Evolutionary conservation across 2,888 invertebrate species (phyloP), one percentile per base, ranked within the genome.

Genomic region (Clusia tigrina): DNA sequence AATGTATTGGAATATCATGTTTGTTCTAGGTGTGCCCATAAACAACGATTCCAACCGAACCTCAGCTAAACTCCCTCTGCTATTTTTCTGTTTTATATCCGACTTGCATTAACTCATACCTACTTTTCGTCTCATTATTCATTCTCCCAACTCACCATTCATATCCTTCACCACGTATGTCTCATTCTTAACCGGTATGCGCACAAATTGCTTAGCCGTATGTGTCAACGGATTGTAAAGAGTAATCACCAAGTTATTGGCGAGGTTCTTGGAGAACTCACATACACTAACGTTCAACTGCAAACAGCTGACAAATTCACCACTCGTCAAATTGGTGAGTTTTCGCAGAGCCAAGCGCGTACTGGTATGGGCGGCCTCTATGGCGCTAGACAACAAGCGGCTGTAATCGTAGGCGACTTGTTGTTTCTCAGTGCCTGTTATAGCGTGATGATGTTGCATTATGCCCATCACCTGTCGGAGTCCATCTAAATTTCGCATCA

Each of bases 371-470:
- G 90, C 89, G 52, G 89, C 87, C 0, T 86, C 82, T 0, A 94
- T 84, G 0, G 92, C 96, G 15, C 87, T 81, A 58, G 87, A 85
- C 12, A 98, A 83, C 37, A 94, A 82, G 25, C 91, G 85, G 23
- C 91, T 90, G 80, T 98, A 99, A 84, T 98, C 98, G 48, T 89
- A 82, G 0, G 96, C 92, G 0, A 99, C 92, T 77, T 92, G 87
- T 79, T 95, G 88, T 77, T 95, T 91, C 80, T 93, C 94, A 0
- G 94, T 94, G 15, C 94, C 94, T 0, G 94, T 94, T 1, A 97
- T 88, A 37, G 83, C 83, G 66, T 98, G 96, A 78, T 98, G 97
- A 79, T 98, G 96, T 78, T 97, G 96, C 90, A 93, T 90, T 0
- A 92, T 68, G 2, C 83, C 82, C 83, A 82, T 82, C 0, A 78